Evolutionary conservation across 2,113 vertebrate species (phyloP).

Genomic region (Petrocephalus microphthalmus): DNA sequence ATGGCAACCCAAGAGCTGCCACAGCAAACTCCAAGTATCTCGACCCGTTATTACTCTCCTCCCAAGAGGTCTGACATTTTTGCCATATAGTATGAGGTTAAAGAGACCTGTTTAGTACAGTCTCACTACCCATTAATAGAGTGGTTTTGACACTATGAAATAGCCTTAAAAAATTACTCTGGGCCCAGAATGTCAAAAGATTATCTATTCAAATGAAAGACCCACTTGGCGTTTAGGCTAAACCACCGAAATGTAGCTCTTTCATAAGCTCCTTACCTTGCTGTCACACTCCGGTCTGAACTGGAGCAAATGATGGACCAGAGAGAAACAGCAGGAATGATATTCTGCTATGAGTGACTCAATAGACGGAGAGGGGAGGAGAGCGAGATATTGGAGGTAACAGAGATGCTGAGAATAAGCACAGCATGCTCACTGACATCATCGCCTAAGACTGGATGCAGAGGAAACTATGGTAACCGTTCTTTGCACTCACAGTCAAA

Average conservation of each 20-base stretch:
- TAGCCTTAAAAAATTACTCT: background rate
- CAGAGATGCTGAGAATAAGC: constrained; percentile 57
- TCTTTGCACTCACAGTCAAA: constrained; percentile 58
- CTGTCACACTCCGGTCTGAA: constrained; percentile 22
- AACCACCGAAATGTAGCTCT: background rate
- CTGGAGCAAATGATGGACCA: constrained; percentile 7
- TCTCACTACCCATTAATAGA: constrained; percentile 5
- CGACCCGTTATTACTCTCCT: background rate
- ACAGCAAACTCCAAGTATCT: background rate
- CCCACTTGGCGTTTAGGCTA: background rate
- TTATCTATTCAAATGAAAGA: constrained; percentile 11
- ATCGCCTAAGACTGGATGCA: constrained; percentile 61
- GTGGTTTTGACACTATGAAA: background rate
- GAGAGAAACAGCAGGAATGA: constrained; percentile 17
- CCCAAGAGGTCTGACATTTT: background rate
- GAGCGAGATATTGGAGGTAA: constrained; percentile 31
- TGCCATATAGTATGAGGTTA: background rate
- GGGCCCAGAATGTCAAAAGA: background rate
- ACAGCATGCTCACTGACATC: constrained; percentile 67
- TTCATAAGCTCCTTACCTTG: constrained; percentile 21
- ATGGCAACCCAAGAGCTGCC: background rate
- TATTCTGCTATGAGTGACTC: constrained; percentile 54
- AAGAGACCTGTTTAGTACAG: background rate
- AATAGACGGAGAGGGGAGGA: constrained; percentile 32
- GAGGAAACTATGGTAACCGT: constrained; percentile 75